Evolutionary conservation across 2,888 invertebrate genomes (phyloP).

Genomic region (Sabellastarte sp.): DNA sequence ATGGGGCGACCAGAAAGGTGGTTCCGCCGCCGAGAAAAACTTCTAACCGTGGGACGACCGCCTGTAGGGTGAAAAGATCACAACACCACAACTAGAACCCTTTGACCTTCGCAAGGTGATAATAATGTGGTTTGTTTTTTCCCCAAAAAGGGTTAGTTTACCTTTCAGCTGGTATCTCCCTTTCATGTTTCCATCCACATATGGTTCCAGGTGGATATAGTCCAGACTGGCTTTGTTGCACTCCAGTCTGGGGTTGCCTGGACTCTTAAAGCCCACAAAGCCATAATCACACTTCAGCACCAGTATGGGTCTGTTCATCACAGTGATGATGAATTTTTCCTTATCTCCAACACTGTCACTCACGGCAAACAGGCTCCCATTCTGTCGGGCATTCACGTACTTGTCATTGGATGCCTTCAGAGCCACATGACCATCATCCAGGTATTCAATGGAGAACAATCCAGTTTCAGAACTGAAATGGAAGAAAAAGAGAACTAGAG

Average conservation of each 20-base stretch:
- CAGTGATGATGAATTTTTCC: slow-evolving; percentile 61
- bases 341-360: slow-evolving; percentile 79
- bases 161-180: slow-evolving; percentile 26
- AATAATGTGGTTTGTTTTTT: too few relatives aligned
- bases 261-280: slow-evolving; percentile 72
- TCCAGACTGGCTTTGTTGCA: slow-evolving; percentile 29
- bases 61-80: too few relatives aligned
- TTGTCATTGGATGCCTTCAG: slow-evolving; percentile 93
- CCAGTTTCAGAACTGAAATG: too few relatives aligned
- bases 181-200: slow-evolving; percentile 6
- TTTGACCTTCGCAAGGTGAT: too few relatives aligned
- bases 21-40: too few relatives aligned
- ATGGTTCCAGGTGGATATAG: slow-evolving; percentile 21
- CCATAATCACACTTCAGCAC: slow-evolving; percentile 94
- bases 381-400: slow-evolving; percentile 89
- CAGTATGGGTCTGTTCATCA: slow-evolving; percentile 73
- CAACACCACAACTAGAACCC: too few relatives aligned
- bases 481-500: too few relatives aligned
- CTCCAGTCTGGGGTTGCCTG: slow-evolving; percentile 20
- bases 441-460: slow-evolving; percentile 93
- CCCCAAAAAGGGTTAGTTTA: too few relatives aligned
- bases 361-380: slow-evolving; percentile 89
- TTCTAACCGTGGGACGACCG: too few relatives aligned
- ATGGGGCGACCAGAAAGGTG: too few relatives aligned
- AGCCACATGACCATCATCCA: slow-evolving; percentile 84